Evolutionary conservation across 2,888 invertebrate species (phyloP).

Genomic region (Drosophila fungiperda): DNA sequence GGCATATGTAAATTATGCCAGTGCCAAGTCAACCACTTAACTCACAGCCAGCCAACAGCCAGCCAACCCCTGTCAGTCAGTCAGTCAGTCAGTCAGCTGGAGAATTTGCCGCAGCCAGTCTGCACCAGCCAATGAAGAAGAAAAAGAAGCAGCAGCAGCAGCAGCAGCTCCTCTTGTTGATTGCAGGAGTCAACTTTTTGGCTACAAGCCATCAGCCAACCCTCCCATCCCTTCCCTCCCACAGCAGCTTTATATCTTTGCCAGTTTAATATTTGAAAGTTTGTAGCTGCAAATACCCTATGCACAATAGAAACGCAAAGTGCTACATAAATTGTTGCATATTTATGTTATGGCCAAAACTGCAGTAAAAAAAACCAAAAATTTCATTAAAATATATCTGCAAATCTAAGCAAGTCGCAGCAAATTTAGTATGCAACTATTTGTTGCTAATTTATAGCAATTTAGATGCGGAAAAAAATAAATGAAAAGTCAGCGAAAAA

Average conservation of each 20-base stretch:
- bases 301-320: background rate
- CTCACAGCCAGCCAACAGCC: slow-evolving; percentile 26
- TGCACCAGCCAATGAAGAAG: slow-evolving; percentile 15
- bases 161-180: slow-evolving; percentile 44
- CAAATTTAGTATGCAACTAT: background rate
- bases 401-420: background rate
- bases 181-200: slow-evolving; percentile 74
- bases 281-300: slow-evolving; percentile 30
- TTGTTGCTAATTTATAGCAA: background rate
- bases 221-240: background rate
- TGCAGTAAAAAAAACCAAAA: background rate
- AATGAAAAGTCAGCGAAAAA: background rate
- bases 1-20: slow-evolving; percentile 78
- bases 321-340: slow-evolving; percentile 13
- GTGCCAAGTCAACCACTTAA: slow-evolving; percentile 75
- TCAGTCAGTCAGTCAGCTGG: slow-evolving; percentile 25
- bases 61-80: background rate
- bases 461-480: background rate
- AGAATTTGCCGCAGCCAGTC: slow-evolving; percentile 35
- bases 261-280: slow-evolving; percentile 27
- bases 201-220: slow-evolving; percentile 5
- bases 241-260: slow-evolving; percentile 1
- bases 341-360: slow-evolving; percentile 7
- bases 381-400: background rate
- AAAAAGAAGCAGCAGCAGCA: slow-evolving; percentile 14